Conservation (phyloP, 2,888 invertebrate species). For the Gnatocerus cornutus region DNA sequence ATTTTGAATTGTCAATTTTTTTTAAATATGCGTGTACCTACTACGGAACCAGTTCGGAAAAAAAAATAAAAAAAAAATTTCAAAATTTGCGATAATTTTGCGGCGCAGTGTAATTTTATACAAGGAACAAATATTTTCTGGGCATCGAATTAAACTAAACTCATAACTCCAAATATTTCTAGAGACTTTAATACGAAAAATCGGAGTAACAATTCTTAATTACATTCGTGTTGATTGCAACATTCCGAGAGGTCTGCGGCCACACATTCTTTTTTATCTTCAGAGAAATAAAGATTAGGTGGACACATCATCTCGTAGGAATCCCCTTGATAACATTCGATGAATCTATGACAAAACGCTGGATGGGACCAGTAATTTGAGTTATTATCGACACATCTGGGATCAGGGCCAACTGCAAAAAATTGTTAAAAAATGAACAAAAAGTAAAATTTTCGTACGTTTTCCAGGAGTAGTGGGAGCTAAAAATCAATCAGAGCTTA, state of each 20-base stretch:
- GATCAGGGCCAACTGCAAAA: slow-evolving; percentile 22
- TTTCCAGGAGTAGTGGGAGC: neutral
- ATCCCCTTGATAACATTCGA: slow-evolving; percentile 41
- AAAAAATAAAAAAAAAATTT: too few species aligned
- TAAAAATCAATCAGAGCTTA: slow-evolving; percentile 4
- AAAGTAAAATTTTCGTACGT: neutral
- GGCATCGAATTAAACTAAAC: too few species aligned
- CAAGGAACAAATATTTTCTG: too few species aligned
- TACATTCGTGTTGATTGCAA: neutral
- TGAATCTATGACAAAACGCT: slow-evolving; percentile 25
- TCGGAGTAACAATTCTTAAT: neutral
- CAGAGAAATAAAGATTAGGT: slow-evolving; percentile 15
- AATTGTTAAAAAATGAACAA: neutral
- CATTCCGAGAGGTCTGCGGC: slow-evolving; percentile 16
- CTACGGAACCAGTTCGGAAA: too few species aligned
- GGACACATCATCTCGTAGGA: slow-evolving; percentile 43
- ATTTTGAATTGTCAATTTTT: too few species aligned
- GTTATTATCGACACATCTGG: slow-evolving; percentile 10
- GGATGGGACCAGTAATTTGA: slow-evolving; percentile 40
- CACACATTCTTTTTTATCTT: slow-evolving; percentile 8
- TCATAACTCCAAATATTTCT: neutral
- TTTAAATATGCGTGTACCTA: too few species aligned
- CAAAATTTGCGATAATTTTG: too few species aligned
- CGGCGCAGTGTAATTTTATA: too few species aligned
- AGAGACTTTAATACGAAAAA: neutral